Base-by-base conservation (phyloP, 2,888 invertebrate species). In the Zygaena filipendulae region DNA sequence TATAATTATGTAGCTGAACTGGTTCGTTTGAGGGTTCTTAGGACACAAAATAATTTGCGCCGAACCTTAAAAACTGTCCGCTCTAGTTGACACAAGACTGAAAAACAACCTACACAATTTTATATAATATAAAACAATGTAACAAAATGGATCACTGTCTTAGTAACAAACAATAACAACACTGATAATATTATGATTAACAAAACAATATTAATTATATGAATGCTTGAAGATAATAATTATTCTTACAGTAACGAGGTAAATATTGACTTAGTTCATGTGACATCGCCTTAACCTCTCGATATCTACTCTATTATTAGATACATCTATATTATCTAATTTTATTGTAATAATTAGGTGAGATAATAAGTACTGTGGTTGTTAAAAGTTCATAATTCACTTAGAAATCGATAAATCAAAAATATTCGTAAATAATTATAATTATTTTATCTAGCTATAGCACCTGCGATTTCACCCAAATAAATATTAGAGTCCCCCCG, bases 261-360 rank as follows among this genome's bases (percentile, higher is more conserved):
- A 69, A 71, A 72, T 75, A 74, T 77, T 77, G 74, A 77, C 75
- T 68, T 59, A 68, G 59, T 64, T 69, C 59, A 42, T 36, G 35
- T 64, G 72, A 71, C 68, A 64, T 52, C 54, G 53, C 72, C 74
- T 75, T 75, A 72, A 74, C 75, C 75, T 58, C 42, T 51, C 35
- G 38, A 60, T 60, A 58, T 57, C 48, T 32, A 33, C 52, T 54
- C 59, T 67, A 69, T 70, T 69, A 68, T 69, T 63, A 51, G 47
- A 52, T 47, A 39, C 47, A 63, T 62, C 59, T 54, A 41, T 43
- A n/a, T n/a, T n/a, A 58, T 60, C 54, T 52, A 47, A 49, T 45
- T 50, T 52, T 52, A 59, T 56, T 57, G 53, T 57, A 29, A 44
- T n/a, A n/a, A n/a, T n/a, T n/a, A n/a, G n/a, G n/a, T n/a, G n/a